phyloP scores from a whole-genome alignment of 2,888 invertebrate genomes.

The Idaea straminata region DNA sequence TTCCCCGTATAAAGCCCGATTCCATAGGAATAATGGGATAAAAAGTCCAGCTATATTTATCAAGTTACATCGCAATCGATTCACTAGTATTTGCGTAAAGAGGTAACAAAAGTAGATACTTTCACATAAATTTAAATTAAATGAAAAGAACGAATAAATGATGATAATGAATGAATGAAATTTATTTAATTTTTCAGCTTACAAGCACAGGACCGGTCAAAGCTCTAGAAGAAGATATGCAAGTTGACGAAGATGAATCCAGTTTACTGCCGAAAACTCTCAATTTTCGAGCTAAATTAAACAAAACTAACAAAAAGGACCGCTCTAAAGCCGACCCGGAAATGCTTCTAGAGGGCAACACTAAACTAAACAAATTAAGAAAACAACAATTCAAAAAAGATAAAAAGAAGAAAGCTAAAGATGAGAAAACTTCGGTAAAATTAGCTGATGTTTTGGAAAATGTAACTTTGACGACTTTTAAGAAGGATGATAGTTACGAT shows the following conservation, averaged over 20 bases:
- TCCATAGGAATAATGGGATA: no score
- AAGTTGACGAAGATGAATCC: slow-evolving; percentile 76
- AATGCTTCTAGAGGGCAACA: slow-evolving; percentile 85
- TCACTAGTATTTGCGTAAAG: no score
- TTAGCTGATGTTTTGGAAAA: slow-evolving; percentile 84
- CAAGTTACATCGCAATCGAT: no score
- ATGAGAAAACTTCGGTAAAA: slow-evolving; percentile 82
- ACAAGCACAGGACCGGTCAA: slow-evolving; percentile 83
- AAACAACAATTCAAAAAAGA: slow-evolving; percentile 83
- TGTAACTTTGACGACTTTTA: slow-evolving; percentile 67
- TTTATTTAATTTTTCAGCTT: slow-evolving; percentile 53
- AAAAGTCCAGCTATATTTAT: no score
- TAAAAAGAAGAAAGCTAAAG: slow-evolving; percentile 71
- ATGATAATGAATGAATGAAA: neutral
- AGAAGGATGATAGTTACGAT: slow-evolving; percentile 79
- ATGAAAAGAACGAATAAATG: no score
- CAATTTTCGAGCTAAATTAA: slow-evolving; percentile 60
- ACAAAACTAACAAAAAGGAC: slow-evolving; percentile 57
- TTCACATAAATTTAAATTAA: no score
- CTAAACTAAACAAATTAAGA: slow-evolving; percentile 65
- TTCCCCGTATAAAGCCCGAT: no score
- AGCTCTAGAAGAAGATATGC: slow-evolving; percentile 72
- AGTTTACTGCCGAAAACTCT: slow-evolving; percentile 61
- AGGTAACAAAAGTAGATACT: no score
- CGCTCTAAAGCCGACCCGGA: slow-evolving; percentile 80